Conservation (phyloP, 2,113 vertebrate species). For the Clarias magur region DNA sequence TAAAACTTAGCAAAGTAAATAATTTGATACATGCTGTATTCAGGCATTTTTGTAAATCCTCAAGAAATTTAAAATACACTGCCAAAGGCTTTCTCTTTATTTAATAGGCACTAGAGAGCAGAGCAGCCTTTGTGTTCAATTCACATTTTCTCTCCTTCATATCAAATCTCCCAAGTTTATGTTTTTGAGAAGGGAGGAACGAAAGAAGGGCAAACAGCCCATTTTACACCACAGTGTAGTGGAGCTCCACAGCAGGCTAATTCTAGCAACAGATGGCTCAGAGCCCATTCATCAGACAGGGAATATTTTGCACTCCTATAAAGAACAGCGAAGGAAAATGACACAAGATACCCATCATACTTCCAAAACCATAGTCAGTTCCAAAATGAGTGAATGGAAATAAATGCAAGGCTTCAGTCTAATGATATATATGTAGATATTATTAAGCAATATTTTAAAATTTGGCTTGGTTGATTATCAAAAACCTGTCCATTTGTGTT, state of each 20-base stretch:
- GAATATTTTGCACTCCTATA: conserved; percentile 40
- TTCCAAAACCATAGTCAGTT: conserved; percentile 28
- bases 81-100: conserved; percentile 11
- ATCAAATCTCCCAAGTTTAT: conserved; percentile 56
- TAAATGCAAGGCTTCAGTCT: background rate
- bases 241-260: conserved; percentile 55
- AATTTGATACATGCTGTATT: background rate
- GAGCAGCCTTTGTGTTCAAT: conserved; percentile 53
- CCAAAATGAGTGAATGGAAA: conserved; percentile 30
- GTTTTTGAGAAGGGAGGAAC: conserved; percentile 59
- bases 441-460: background rate
- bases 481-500: conserved; percentile 5
- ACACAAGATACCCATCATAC: conserved; percentile 23
- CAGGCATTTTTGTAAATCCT: conserved; percentile 7
- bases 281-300: conserved; percentile 43
- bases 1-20: background rate
- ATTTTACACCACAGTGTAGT: conserved; percentile 56
- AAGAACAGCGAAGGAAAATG: conserved; percentile 34
- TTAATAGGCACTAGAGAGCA: conserved; percentile 52
- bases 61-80: background rate
- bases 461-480: background rate
- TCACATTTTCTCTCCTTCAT: conserved; percentile 56
- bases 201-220: conserved; percentile 50
- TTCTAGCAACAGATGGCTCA: conserved; percentile 65
- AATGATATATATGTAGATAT: background rate